phyloP scores from a whole-genome alignment of 2,113 vertebrate genomes.

The Taxidea taxus region DNA sequence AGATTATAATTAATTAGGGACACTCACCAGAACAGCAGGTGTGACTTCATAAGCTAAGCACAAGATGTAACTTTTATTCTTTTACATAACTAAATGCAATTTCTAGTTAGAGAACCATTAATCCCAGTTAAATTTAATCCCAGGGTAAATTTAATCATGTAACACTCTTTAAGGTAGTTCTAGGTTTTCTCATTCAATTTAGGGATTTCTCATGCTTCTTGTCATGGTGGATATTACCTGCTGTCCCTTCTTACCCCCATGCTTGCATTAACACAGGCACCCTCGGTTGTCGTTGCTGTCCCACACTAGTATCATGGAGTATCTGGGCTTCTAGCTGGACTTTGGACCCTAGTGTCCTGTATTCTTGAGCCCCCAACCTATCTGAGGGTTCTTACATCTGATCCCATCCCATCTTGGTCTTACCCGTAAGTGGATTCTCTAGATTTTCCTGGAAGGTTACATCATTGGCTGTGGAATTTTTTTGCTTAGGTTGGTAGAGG shows the following conservation, averaged over 20 bases:
- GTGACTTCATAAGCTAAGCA: background rate
- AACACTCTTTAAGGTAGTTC: background rate
- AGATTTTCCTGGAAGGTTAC: background rate
- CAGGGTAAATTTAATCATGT: background rate
- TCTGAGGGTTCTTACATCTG: background rate
- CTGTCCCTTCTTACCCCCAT: accelerated
- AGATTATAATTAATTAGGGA: background rate
- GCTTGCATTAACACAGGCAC: background rate
- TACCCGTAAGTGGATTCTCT: background rate
- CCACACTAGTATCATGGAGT: background rate
- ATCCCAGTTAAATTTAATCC: background rate
- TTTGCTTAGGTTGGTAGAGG: background rate
- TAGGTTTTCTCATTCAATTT: background rate
- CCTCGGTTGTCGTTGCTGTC: background rate
- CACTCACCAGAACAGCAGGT: background rate
- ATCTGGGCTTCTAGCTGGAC: background rate
- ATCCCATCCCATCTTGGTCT: background rate
- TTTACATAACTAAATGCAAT: slow-evolving; percentile 7
- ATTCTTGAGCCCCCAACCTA: background rate
- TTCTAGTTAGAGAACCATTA: slow-evolving; percentile 23
- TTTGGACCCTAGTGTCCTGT: background rate
- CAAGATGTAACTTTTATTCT: background rate
- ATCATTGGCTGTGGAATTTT: background rate
- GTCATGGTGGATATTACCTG: background rate
- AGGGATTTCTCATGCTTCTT: background rate